Conservation (phyloP, 1,140 invertebrate genomes). For the Cotesia glomerata region DNA sequence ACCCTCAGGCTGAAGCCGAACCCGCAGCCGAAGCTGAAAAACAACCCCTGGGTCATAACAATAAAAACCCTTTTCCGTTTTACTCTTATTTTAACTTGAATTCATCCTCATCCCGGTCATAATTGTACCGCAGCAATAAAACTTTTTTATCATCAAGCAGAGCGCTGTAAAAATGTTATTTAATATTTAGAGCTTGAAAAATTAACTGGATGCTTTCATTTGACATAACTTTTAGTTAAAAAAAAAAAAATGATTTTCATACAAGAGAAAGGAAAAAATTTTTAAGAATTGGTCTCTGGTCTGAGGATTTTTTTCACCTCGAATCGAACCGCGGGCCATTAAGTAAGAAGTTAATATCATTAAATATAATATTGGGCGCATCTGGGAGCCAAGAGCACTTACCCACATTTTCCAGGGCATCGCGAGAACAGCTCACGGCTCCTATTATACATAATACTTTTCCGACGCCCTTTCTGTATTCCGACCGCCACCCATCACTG, state of each 20-base stretch:
- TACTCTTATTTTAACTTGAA: slow-evolving; percentile 32
- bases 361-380: slow-evolving; percentile 66
- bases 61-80: slow-evolving; percentile 47
- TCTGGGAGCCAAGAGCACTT: slow-evolving; percentile 64
- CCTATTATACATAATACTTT: slow-evolving; percentile 18
- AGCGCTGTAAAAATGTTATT: slow-evolving; percentile 16
- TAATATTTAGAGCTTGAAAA: slow-evolving; percentile 12
- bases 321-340: slow-evolving; percentile 65
- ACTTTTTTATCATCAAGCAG: slow-evolving; percentile 12
- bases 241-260: not conserved
- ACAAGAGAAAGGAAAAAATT: not conserved
- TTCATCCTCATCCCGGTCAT: slow-evolving; percentile 25
- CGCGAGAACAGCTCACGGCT: slow-evolving; percentile 36
- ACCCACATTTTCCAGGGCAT: slow-evolving; percentile 42
- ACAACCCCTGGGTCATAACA: slow-evolving; percentile 23
- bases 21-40: not conserved
- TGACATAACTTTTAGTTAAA: not conserved
- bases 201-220: not conserved
- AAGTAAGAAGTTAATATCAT: slow-evolving; percentile 66
- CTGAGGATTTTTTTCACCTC: slow-evolving; percentile 52
- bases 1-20: slow-evolving; percentile 8
- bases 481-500: slow-evolving; percentile 12
- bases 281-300: not conserved
- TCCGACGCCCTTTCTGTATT: slow-evolving; percentile 20
- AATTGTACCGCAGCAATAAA: slow-evolving; percentile 16